A percentile compares a stretch with the other conserved stretches of the same genome.
These are phyloP conservation scores for Agapetus fuscipes DNA, from an alignment of 2,888 invertebrate species.

Conservation along the genomic window DNA sequence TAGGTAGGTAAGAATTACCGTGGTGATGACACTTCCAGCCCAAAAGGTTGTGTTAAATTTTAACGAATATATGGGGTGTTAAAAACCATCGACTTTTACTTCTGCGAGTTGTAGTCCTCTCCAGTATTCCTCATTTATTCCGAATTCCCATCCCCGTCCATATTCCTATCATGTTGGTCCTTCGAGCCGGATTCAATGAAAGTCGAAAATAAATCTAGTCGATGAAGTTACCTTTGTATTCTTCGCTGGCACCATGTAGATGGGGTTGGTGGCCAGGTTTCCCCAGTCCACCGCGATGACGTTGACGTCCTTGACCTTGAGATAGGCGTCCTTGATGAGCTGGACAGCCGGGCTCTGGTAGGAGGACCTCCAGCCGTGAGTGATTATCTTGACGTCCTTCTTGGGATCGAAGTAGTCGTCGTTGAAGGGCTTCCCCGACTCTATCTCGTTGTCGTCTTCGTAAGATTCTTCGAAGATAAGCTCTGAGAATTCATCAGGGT, in stretches of 20 bases:
- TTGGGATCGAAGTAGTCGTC: constrained; percentile 29
- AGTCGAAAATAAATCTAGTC: too few relatives aligned
- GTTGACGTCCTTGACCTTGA: constrained; percentile 37
- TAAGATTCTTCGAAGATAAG: constrained; percentile 25
- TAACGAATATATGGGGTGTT: too few relatives aligned
- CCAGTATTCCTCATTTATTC: too few relatives aligned
- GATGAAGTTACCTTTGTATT: constrained; percentile 29
- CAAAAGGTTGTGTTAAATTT: too few relatives aligned
- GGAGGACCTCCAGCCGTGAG: constrained; percentile 46
- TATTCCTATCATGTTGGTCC: too few relatives aligned
- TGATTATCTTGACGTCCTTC: constrained; percentile 39
- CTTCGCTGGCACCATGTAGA: constrained; percentile 37
- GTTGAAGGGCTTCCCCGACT: constrained; percentile 23
- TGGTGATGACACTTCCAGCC: too few relatives aligned
- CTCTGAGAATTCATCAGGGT: constrained; percentile 1
- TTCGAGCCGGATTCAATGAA: too few relatives aligned
- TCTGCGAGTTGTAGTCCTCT: too few relatives aligned
- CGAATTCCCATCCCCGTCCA: too few relatives aligned
- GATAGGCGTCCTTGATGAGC: constrained; percentile 35
- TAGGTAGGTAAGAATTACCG: too few relatives aligned
- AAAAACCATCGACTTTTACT: too few relatives aligned
- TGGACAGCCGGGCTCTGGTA: constrained; percentile 33
- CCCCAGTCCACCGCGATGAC: constrained; percentile 44
- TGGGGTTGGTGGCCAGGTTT: constrained; percentile 31
- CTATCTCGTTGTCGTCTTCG: constrained; percentile 21